Base-by-base conservation (phyloP, 2,888 invertebrate species). In the Bellardia pandia region DNA sequence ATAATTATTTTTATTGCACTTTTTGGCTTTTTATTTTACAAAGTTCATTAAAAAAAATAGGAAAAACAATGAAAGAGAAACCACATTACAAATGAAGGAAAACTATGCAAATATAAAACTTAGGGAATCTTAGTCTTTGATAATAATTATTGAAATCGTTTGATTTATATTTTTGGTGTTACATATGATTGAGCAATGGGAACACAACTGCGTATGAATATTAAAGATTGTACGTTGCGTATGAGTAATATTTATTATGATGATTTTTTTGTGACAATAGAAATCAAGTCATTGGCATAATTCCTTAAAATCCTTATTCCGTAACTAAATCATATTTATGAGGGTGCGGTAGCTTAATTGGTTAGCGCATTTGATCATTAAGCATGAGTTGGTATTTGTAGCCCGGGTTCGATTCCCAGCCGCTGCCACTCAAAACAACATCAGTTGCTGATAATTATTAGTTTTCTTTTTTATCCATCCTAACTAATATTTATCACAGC, bases 1-100 rank as follows among this genome's bases (percentile, higher is more conserved):
- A 30, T 71, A 66, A 58, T 69, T 30, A 23, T 56, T 74, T 72
- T 78, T 56, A 33, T 72, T 81, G 23, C 11, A 64, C 33, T 56
- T 75, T 68, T 74, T 85, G 30, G 37, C 45, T 51, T 74, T 74
- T 77, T 58, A 30, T 79, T 48, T 71, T 33, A 56, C 11, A 82
- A 78, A 81, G 72, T 81, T 81, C 66, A 77, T 37, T 37, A 14
- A 13, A 14, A 53, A 37, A 37, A 14, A 33, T 14, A 72, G 40
- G 40, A 78, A 58, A 72, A 9, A 42, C 48, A 60, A n/a, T 48
- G 30, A 78, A 84, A 56, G 56, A 40, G 40, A 66, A 75, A 77
- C 23, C 48, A 77, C 30, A 71, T 37, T 6, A 5, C 2, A 30
- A 42, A 72, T 9, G 23, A 16, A 53, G 45, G 62, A 8, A 56